These are phyloP conservation scores for Tromatobia lineatoria DNA, from an alignment of 2,888 invertebrate genomes.

Conservation along the genomic window DNA sequence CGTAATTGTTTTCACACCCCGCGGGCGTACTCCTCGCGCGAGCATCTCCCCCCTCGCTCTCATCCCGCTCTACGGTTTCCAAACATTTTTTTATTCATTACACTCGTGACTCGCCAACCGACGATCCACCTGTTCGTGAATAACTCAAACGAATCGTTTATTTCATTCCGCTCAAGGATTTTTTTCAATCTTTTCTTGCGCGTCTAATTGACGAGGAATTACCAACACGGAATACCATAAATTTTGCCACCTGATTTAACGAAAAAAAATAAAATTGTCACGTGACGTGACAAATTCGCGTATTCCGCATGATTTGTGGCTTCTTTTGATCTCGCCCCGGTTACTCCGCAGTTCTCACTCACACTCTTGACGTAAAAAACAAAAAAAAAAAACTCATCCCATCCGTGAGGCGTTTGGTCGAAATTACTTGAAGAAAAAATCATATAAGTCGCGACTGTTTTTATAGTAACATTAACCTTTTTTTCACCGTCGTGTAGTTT, in stretches of 20 bases:
- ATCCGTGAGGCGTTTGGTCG: not conserved
- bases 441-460: no score
- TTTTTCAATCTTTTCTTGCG: not conserved
- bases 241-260: not conserved
- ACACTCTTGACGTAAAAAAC: not conserved
- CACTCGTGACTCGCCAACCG: conserved; percentile 13
- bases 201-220: not conserved
- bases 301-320: conserved; percentile 75
- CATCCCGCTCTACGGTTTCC: conserved; percentile 33
- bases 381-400: not conserved
- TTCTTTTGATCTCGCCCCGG: conserved; percentile 71
- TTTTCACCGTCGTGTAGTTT: no score
- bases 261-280: conserved; percentile 20
- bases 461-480: no score
- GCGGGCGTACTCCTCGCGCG: conserved; percentile 42
- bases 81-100: conserved; percentile 30
- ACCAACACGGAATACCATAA: not conserved
- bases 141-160: conserved; percentile 55
- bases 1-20: conserved; percentile 66
- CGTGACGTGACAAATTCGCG: conserved; percentile 74
- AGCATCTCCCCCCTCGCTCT: not conserved
- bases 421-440: no score
- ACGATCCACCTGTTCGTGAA: conserved; percentile 57
- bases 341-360: not conserved
- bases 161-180: conserved; percentile 13